These are phyloP conservation scores for Drosophila athabasca DNA, from an alignment of 1,140 invertebrate species.

Conservation along the genomic window DNA sequence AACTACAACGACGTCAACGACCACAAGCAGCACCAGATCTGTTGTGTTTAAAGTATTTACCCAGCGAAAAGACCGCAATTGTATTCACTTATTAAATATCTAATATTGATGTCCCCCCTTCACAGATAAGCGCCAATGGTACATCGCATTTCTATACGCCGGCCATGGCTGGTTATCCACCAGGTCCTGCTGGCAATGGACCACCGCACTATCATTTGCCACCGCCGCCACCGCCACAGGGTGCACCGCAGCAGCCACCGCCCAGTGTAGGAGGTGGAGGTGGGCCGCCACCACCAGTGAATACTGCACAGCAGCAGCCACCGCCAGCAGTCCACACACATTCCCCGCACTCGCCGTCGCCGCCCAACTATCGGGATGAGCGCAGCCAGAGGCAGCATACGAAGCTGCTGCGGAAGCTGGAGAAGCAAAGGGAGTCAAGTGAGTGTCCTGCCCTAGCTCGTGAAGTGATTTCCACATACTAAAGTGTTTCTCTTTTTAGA, in stretches of 20 bases:
- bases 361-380: slow-evolving; percentile 89
- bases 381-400: slow-evolving; percentile 89
- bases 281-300: neutral
- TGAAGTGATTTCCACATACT: neutral
- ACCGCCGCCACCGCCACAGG: slow-evolving; percentile 59
- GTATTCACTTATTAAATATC: too few species aligned
- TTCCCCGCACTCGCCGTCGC: slow-evolving; percentile 84
- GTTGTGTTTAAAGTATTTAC: slow-evolving; percentile 50
- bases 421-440: slow-evolving; percentile 87
- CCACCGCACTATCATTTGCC: slow-evolving; percentile 86
- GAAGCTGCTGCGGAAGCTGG: slow-evolving; percentile 90
- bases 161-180: slow-evolving; percentile 84
- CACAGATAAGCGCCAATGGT: slow-evolving; percentile 85
- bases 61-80: neutral
- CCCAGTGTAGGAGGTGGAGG: neutral
- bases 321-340: slow-evolving; percentile 83
- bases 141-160: slow-evolving; percentile 85
- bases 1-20: slow-evolving; percentile 21
- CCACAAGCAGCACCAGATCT: slow-evolving; percentile 16
- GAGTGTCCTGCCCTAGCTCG: slow-evolving; percentile 42
- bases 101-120: neutral
- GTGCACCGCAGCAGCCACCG: slow-evolving; percentile 68
- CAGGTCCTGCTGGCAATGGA: slow-evolving; percentile 85
- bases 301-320: slow-evolving; percentile 58
- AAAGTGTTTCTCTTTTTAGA: slow-evolving; percentile 20